Evolutionary conservation across 2,888 invertebrate species (phyloP).

Genomic region (Ophion slaviceki): DNA sequence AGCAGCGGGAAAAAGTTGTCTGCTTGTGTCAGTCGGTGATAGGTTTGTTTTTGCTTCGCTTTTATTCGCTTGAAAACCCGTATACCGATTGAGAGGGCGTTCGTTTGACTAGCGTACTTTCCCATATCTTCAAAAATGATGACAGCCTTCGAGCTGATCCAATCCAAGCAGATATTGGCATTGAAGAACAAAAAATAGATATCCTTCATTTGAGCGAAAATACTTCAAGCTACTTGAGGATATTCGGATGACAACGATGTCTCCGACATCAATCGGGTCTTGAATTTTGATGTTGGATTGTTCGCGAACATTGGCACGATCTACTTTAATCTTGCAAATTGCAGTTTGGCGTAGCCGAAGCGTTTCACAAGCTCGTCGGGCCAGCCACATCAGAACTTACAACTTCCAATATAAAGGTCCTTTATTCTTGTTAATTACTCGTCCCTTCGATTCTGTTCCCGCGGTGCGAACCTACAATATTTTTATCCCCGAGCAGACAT

Average conservation of each 20-base stretch:
- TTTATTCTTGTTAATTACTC: slow-evolving; percentile 36
- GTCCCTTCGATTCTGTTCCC: slow-evolving; percentile 6
- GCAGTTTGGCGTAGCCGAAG: background rate
- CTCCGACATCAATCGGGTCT: too few relatives aligned
- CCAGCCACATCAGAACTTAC: background rate
- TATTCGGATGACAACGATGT: too few relatives aligned
- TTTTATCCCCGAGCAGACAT: slow-evolving; percentile 77
- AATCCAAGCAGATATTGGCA: too few relatives aligned
- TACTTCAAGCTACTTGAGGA: too few relatives aligned
- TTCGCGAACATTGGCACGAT: background rate
- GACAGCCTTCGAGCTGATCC: too few relatives aligned
- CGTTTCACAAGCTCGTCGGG: background rate
- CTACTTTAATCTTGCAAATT: background rate
- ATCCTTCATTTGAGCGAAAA: too few relatives aligned
- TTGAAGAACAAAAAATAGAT: too few relatives aligned
- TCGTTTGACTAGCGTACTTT: too few relatives aligned
- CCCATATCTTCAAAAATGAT: too few relatives aligned
- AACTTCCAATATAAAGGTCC: background rate
- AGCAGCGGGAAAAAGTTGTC: background rate
- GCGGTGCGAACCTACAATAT: slow-evolving; percentile 70
- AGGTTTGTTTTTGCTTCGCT: slow-evolving; percentile 11
- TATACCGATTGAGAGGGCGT: too few relatives aligned
- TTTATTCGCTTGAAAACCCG: background rate
- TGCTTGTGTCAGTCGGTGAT: background rate
- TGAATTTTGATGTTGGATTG: too few relatives aligned